Evolutionary conservation across 2,113 vertebrate genomes (phyloP), one percentile per base, ranked within the genome.

Genomic region (Tyto alba): DNA sequence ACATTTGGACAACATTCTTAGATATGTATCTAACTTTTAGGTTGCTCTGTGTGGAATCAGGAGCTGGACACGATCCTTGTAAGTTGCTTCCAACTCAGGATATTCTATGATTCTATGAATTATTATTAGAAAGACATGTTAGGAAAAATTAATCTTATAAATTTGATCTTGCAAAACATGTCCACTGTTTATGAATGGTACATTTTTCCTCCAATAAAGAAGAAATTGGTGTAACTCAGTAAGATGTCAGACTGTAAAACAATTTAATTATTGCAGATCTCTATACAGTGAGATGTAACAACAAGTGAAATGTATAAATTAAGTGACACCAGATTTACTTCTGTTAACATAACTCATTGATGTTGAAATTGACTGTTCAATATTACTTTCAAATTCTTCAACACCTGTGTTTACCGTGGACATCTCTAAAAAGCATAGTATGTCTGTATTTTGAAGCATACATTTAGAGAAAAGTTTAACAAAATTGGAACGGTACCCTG

Each of bases 11-110:
- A 53, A 40, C 1, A 10, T 10, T 81, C 9, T 68, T 50, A 76
- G 9, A 30, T 22, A 36, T 10, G 19, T 7, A 11, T 8, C 50
- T 66, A 77, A 64, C 6, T 30, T n/a, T 52, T 67, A 48, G 11
- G 11, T 36, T 48, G 3, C 13, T 13, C 16, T 48, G 3, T 32
- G 11, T 63, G 62, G 60, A 75, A 16, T 43, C 53, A 68, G 48
- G 25, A 73, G 21, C 5, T 72, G 57, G 17, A n/a, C 20, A 57
- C 0, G 0, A 52, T 41, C 30, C 12, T 52, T 56, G 21, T 41
- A 53, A 41, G 7, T 6, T 0, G 0, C 10, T 81, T 84, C 45
- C 15, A 52, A 16, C 13, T 41, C 17, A 36, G 4, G 48, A 32
- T 72, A 47, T 72, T 91, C 18, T 69, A 22, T 30, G 4, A 30